Conservation (phyloP, 2,888 invertebrate genomes). For the Drosophila hamatofila region DNA sequence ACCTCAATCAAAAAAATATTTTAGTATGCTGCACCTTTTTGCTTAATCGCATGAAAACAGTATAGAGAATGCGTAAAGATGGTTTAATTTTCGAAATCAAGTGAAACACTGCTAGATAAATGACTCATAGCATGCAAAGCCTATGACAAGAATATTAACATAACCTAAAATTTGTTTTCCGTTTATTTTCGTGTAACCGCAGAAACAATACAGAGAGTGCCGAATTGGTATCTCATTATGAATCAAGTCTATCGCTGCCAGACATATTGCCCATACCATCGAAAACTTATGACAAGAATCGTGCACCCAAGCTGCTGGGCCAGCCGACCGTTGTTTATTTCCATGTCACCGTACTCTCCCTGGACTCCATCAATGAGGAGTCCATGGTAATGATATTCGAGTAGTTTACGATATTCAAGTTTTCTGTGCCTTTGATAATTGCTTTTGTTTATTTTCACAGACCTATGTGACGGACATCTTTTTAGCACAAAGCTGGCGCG, state of each 20-base stretch:
- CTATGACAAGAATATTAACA: not conserved
- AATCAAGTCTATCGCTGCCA: conserved; percentile 90
- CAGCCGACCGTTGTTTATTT: conserved; percentile 96
- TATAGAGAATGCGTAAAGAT: too few relatives aligned
- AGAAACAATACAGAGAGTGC: conserved; percentile 85
- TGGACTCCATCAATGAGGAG: conserved; percentile 98
- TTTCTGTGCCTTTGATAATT: not conserved
- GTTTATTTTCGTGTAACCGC: not conserved
- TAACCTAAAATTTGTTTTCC: not conserved
- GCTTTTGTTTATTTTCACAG: conserved; percentile 85
- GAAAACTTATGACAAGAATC: conserved; percentile 95
- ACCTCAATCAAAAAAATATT: conserved; percentile 14
- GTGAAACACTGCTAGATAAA: not conserved
- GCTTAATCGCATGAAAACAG: too few relatives aligned
- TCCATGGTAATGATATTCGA: conserved; percentile 88
- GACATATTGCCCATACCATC: conserved; percentile 94
- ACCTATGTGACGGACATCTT: conserved; percentile 97
- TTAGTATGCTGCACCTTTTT: not conserved
- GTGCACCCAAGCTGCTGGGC: conserved; percentile 93
- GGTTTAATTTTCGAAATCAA: not conserved
- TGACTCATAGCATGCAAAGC: not conserved
- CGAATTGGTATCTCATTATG: conserved; percentile 85
- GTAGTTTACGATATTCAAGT: not conserved
- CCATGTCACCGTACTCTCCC: conserved; percentile 94
- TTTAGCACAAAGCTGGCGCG: conserved; percentile 96